Conservation (phyloP, 2,113 vertebrate species). For the Nicator chloris region DNA sequence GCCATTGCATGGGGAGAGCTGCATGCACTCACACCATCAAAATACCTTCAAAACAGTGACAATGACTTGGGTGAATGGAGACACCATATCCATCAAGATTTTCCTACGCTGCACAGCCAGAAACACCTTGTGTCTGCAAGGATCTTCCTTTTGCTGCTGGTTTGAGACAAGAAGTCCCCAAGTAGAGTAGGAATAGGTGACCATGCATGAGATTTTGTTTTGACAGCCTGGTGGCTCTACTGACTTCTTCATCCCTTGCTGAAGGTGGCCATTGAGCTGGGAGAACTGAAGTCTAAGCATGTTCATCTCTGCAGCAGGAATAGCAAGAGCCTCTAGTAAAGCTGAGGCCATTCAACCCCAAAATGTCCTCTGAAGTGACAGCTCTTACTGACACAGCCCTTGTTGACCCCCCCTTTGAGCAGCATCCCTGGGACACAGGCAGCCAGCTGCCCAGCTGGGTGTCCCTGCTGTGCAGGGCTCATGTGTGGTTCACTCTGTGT, state of each 20-base stretch:
- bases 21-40: neutral
- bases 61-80: neutral
- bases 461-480: neutral
- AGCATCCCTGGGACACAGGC: neutral
- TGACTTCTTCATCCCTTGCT: neutral
- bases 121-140: neutral
- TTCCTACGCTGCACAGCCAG: neutral
- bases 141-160: neutral
- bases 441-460: neutral
- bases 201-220: neutral
- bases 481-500: neutral
- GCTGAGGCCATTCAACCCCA: neutral
- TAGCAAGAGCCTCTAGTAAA: neutral
- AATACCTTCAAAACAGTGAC: neutral
- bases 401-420: neutral
- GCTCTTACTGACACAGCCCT: neutral
- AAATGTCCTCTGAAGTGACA: neutral
- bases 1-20: neutral
- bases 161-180: neutral
- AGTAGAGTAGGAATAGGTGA: neutral
- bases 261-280: neutral
- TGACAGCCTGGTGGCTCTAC: neutral
- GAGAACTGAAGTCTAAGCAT: neutral
- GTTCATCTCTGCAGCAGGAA: neutral
- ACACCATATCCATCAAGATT: neutral